Percentiles rank a stretch among this genome's conserved stretches.
phyloP scores from a whole-genome alignment of 2,888 invertebrate genomes.

The Branchipolynoe longqiensis region DNA sequence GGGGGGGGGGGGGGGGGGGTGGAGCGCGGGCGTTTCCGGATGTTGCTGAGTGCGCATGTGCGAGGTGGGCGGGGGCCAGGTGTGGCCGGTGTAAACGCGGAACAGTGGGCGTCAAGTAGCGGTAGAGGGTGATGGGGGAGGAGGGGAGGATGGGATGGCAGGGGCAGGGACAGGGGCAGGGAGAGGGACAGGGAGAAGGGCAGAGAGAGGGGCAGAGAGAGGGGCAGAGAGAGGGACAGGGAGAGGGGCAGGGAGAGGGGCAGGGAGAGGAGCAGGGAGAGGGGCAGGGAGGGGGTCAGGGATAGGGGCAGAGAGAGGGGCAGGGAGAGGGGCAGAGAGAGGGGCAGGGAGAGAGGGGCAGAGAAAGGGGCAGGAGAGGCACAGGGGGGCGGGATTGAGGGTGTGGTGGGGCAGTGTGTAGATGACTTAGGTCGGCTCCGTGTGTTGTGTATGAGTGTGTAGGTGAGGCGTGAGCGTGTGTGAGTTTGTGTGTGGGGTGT shows the following conservation, averaged over 20 bases:
- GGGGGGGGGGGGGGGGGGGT: background rate
- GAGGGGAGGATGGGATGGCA: background rate
- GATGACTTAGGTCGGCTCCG: background rate
- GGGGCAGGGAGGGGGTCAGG: background rate
- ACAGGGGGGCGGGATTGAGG: too few species aligned
- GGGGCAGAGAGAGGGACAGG: too few species aligned
- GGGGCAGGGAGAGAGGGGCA: too few species aligned
- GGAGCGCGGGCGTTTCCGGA: constrained; percentile 6
- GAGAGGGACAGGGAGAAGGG: background rate
- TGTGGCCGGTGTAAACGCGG: constrained; percentile 31
- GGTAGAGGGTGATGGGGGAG: background rate
- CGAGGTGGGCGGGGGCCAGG: constrained; percentile 39
- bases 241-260: too few species aligned
- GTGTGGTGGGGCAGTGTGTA: background rate
- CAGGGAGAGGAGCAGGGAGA: background rate
- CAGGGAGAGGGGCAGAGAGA: background rate
- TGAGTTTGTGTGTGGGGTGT: too few species aligned
- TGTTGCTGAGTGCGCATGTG: constrained; percentile 35
- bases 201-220: too few species aligned
- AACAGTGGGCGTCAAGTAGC: constrained; percentile 41
- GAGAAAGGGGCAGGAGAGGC: too few species aligned
- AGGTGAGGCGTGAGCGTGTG: too few species aligned
- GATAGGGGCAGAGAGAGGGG: background rate
- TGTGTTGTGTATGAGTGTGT: background rate
- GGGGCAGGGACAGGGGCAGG: background rate